Base-by-base conservation (phyloP, 2,113 vertebrate genomes). In the Polyodon spathula region DNA sequence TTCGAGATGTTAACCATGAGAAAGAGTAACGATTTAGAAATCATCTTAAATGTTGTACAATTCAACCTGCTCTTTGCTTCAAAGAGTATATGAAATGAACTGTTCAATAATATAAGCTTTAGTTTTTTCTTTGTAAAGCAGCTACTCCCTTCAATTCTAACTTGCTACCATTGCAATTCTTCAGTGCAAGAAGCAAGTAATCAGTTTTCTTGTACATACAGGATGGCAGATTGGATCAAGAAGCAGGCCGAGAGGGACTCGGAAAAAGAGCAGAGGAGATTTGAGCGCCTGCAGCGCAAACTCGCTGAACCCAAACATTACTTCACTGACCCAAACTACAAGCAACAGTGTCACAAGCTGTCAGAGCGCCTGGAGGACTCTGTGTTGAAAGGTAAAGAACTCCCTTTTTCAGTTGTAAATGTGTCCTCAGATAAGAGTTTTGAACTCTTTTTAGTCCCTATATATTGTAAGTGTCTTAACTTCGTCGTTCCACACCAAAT, bases 151-250 rank as follows among this genome's bases (percentile, higher is more conserved):
- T 27, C 27, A 27, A 27, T 27, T 27, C 3, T 27, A 27, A 27
- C 27, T 27, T 2, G 27, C 27, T 27, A 27, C 27, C 27, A 27
- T 27, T 27, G 27, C 27, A 27, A 27, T 27, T 27, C 27, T 27
- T 27, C 27, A 27, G 27, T 27, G 27, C 3, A 2, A 27, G 27
- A 27, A 27, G 27, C 27, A 27, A 27, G 27, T 27, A 27, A 27
- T 27, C 27, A 2, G 27, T 27, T 27, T 27, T 27, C 27, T 27
- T 27, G 27, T 27, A 27, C 27, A 38, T 43, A 27, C 54, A 99
- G 96, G 58, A 99, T 99, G 96, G 95, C 92, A 0, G 96, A 97
- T 8, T 99, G 96, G 96, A 86, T 96, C 59, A 93, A 93, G 73
- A 91, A 93, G 62, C 93, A 97, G 73, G 85, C 93, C 0, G 94